These are phyloP conservation scores for Panopea generosa DNA, from an alignment of 2,888 invertebrate genomes.

Conservation along the genomic window DNA sequence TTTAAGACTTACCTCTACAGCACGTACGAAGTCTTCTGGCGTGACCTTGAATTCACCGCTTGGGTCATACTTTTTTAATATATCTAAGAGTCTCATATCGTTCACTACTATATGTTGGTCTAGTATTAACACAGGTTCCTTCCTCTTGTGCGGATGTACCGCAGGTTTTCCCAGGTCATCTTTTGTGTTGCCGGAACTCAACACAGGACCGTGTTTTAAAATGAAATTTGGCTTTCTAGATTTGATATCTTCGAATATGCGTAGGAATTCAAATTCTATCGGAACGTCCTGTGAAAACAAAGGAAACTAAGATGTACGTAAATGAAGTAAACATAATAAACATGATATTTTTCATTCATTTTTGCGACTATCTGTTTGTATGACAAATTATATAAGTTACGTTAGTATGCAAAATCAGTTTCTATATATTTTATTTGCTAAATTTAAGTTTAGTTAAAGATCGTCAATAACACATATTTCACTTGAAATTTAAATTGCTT, in stretches of 20 bases:
- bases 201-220: conserved; percentile 78
- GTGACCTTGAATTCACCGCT: conserved; percentile 73
- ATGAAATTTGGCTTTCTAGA: conserved; percentile 75
- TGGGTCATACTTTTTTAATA: conserved; percentile 79
- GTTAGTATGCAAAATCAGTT: too few species aligned
- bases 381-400: too few species aligned
- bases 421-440: too few species aligned
- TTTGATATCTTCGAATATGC: conserved; percentile 81
- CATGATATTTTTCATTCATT: too few species aligned
- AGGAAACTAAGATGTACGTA: not conserved
- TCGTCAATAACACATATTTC: too few species aligned
- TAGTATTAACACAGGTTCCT: conserved; percentile 77
- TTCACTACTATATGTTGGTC: conserved; percentile 83
- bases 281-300: conserved; percentile 80
- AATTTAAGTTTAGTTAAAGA: too few species aligned
- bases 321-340: too few species aligned
- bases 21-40: conserved; percentile 78
- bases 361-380: too few species aligned
- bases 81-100: conserved; percentile 80
- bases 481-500: too few species aligned
- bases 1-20: conserved; percentile 75
- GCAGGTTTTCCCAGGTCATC: conserved; percentile 82
- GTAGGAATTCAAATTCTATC: conserved; percentile 83
- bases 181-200: conserved; percentile 83
- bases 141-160: conserved; percentile 76